Evolutionary conservation across 2,113 vertebrate species (phyloP).

Genomic region (Cochlearius cochlearius): DNA sequence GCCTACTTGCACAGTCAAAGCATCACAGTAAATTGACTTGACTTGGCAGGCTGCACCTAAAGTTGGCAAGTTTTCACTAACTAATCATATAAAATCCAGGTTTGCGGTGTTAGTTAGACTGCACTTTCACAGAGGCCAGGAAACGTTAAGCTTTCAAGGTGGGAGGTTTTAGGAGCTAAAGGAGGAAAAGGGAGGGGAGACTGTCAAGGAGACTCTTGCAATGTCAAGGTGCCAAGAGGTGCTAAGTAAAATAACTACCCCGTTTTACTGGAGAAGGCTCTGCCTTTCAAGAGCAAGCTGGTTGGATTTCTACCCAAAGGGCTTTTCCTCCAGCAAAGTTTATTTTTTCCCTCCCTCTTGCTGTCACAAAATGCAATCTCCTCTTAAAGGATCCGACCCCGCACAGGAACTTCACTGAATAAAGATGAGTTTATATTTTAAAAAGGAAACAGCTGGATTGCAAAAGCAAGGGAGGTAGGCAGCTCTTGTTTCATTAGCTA

Average conservation of each 20-base stretch:
- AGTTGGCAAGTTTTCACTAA: slow-evolving; percentile 72
- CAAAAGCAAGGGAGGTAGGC: slow-evolving; percentile 73
- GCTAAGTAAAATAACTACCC: slow-evolving; percentile 77
- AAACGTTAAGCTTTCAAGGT: slow-evolving; percentile 65
- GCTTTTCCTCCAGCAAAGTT: slow-evolving; percentile 66
- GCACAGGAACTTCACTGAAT: slow-evolving; percentile 69
- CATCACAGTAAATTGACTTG: slow-evolving; percentile 73
- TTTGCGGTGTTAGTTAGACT: slow-evolving; percentile 56
- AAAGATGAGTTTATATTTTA: slow-evolving; percentile 78
- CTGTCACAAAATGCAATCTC: slow-evolving; percentile 77
- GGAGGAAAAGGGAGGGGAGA: slow-evolving; percentile 68
- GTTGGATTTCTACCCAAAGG: slow-evolving; percentile 78
- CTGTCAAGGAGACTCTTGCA: slow-evolving; percentile 74
- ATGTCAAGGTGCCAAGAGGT: slow-evolving; percentile 73
- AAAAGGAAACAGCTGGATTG: slow-evolving; percentile 91
- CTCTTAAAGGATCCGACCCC: slow-evolving; percentile 70
- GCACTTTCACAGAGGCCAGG: slow-evolving; percentile 50
- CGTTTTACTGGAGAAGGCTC: slow-evolving; percentile 74
- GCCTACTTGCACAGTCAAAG: slow-evolving; percentile 68
- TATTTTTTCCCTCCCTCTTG: slow-evolving; percentile 46
- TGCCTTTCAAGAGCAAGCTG: slow-evolving; percentile 68
- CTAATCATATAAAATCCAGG: slow-evolving; percentile 69
- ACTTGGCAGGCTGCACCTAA: slow-evolving; percentile 67
- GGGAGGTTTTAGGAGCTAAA: slow-evolving; percentile 75
- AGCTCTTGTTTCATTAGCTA: slow-evolving; percentile 75